These are phyloP conservation scores for Anguilla japonica DNA, from an alignment of 2,113 vertebrate genomes.

Conservation along the genomic window DNA sequence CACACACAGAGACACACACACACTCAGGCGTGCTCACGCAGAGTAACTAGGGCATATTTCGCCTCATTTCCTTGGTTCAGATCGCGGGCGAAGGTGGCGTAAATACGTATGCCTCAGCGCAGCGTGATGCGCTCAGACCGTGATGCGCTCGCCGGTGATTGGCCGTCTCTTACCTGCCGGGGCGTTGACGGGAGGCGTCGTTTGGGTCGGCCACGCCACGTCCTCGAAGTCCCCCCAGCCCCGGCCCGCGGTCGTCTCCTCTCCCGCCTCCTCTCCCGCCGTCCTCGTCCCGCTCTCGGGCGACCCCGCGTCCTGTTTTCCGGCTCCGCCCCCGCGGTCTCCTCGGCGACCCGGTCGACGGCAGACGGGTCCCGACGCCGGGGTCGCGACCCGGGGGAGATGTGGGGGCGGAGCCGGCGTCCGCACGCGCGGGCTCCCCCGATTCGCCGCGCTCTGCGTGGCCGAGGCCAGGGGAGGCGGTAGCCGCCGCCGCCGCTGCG, in stretches of 20 bases:
- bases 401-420: neutral
- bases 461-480: neutral
- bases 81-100: neutral
- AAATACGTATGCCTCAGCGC: neutral
- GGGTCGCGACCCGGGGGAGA: neutral
- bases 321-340: neutral
- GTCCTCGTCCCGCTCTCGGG: neutral
- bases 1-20: constrained; percentile 19
- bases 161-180: constrained; percentile 4
- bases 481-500: neutral
- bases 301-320: neutral
- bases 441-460: neutral
- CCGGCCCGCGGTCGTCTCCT: neutral
- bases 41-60: neutral
- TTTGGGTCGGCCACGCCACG: neutral
- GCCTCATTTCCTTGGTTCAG: neutral
- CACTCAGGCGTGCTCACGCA: constrained; percentile 17
- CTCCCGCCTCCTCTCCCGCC: neutral
- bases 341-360: neutral
- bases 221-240: neutral
- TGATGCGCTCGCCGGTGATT: neutral
- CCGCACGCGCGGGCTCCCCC: neutral
- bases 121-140: neutral
- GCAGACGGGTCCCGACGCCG: neutral
- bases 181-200: neutral